Conservation (phyloP, 2,797 vertebrate species). For the Cyprinodon diabolis region DNA sequence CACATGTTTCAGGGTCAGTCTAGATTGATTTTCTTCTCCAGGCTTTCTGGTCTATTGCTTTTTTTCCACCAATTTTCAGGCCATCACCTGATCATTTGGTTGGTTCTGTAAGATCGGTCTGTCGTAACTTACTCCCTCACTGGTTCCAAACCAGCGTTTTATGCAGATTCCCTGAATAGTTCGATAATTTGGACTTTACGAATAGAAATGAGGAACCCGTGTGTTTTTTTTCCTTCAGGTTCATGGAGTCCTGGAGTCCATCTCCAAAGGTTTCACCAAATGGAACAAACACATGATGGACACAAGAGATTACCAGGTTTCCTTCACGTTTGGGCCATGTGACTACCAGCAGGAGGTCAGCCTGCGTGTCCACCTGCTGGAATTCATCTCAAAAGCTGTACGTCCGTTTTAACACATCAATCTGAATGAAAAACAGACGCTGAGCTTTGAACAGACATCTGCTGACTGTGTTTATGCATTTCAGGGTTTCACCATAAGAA, state of each 20-base stretch:
- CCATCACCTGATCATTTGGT: no score
- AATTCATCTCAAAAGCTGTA: conserved; percentile 89
- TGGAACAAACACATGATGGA: conserved; percentile 99
- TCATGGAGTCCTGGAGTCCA: conserved; percentile 88
- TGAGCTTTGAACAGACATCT: background rate
- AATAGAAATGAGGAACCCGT: background rate
- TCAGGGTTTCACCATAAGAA: conserved; percentile 93
- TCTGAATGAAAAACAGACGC: background rate
- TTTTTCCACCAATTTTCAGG: no score
- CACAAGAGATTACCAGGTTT: conserved; percentile 95
- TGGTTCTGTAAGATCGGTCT: no score
- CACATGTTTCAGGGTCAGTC: no score
- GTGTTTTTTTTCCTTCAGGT: conserved; percentile 27
- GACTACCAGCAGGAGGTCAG: conserved; percentile 97
- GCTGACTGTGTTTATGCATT: background rate
- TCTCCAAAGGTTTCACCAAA: conserved; percentile 92
- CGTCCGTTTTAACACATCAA: background rate
- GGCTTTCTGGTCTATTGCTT: no score
- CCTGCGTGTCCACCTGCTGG: conserved; percentile 93
- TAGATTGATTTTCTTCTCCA: no score
- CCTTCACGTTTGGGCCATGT: conserved; percentile 95
- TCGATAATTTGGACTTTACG: background rate
- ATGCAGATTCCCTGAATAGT: background rate
- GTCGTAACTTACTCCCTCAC: no score
- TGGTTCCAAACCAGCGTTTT: background rate